Evolutionary conservation across 2,888 invertebrate genomes (phyloP).

Genomic region (Amphimallon solstitiale): DNA sequence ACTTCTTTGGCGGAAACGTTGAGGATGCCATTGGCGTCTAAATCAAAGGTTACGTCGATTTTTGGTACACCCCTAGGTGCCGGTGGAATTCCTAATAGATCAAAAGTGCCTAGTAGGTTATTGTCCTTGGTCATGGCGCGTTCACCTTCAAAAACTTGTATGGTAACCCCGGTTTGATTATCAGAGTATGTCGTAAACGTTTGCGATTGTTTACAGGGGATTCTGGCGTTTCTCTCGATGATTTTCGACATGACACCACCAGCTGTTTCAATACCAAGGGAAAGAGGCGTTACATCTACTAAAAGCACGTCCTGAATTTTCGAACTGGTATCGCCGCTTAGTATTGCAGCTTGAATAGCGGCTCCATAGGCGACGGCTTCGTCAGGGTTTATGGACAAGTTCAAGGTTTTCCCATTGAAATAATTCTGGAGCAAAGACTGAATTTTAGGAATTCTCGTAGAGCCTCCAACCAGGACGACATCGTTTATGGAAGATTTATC

Average conservation of each 20-base stretch:
- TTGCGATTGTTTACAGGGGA: constrained; percentile 78
- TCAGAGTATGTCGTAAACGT: constrained; percentile 84
- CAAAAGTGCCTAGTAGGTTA: constrained; percentile 64
- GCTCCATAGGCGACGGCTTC: constrained; percentile 85
- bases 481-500: constrained; percentile 80
- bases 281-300: constrained; percentile 67
- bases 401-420: constrained; percentile 78
- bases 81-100: constrained; percentile 66
- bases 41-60: constrained; percentile 73
- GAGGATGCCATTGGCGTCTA: constrained; percentile 80
- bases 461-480: constrained; percentile 85
- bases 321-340: constrained; percentile 71
- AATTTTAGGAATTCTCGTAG: constrained; percentile 83
- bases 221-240: constrained; percentile 76
- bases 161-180: constrained; percentile 80
- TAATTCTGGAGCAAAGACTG: constrained; percentile 79
- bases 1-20: constrained; percentile 67
- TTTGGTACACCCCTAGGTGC: constrained; percentile 67
- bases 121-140: constrained; percentile 70
- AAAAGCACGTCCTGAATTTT: constrained; percentile 70
- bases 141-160: constrained; percentile 75
- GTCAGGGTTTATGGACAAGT: constrained; percentile 81
- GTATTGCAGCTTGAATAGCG: constrained; percentile 78
- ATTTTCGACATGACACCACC: constrained; percentile 72
- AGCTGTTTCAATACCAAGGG: constrained; percentile 66